Conservation (phyloP, 2,113 vertebrate species). For the cat (Felis catus) region DNA sequence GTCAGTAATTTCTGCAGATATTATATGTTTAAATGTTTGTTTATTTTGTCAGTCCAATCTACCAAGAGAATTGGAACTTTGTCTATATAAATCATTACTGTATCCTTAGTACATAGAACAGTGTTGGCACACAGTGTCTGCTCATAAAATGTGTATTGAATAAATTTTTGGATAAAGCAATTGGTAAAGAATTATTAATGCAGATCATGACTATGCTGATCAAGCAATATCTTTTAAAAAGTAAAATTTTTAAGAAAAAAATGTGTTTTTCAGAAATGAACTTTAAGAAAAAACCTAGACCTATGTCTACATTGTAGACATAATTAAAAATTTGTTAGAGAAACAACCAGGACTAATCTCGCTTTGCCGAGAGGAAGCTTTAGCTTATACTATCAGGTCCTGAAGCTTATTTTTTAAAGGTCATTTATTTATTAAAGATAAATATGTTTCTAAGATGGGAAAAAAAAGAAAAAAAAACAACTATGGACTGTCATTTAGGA, state of each 20-base stretch:
- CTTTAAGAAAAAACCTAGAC: background rate
- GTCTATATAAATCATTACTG: background rate
- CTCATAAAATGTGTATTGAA: background rate
- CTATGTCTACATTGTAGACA: background rate
- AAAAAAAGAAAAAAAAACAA: background rate
- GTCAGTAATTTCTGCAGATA: background rate
- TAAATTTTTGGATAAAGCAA: background rate
- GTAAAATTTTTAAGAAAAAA: background rate
- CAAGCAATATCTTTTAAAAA: background rate
- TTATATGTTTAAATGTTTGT: background rate
- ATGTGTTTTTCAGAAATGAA: background rate
- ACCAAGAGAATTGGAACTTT: background rate
- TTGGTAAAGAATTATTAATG: constrained; percentile 4
- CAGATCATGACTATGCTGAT: background rate
- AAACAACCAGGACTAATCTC: background rate
- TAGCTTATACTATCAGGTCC: background rate
- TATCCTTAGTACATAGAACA: background rate
- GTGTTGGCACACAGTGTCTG: background rate
- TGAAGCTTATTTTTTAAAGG: background rate
- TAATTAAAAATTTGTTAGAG: background rate
- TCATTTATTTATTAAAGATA: background rate
- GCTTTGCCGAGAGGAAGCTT: background rate
- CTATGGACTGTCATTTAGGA: background rate
- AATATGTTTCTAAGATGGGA: background rate
- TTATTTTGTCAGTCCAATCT: background rate